Evolutionary conservation across 2,113 vertebrate species (phyloP), one percentile per base, ranked within the genome.

Genomic region (Morphnarchus princeps): DNA sequence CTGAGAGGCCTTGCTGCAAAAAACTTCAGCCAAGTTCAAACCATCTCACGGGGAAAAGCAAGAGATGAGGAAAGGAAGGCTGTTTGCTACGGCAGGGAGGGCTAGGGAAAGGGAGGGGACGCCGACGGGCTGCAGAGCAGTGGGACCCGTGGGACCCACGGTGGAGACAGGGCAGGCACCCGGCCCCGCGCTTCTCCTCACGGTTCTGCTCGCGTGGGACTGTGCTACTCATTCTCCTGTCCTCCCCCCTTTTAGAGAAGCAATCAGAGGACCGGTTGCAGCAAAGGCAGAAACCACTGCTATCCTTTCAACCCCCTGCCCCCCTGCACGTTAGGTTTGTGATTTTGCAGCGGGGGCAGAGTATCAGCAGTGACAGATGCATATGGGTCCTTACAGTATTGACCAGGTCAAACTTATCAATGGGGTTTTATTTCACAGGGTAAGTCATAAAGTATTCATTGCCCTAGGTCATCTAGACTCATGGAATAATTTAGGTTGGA

Each of bases 321-420:
- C 89, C 89, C 90, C 82, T 52, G 36, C 74, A 82, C 82, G 0
- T 62, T 36, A 57, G 92, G 78, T 61, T 88, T 91, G 90, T 97
- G 96, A 96, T 96, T 93, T 92, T 93, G 87, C 54, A 49, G 40
- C 2, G 3, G 90, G 79, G 84, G 84, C 87, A 97, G 62, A 74
- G 38, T 95, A 95, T 95, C 95, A 95, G 58, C 91, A 96, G 78
- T 96, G 96, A 97, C 87, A 95, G 92, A 58, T 82, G 58, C 91
- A 82, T 61, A 71, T 7, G 32, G 58, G 81, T 85, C 78, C 89
- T 87, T 54, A 29, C 38, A 59, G 95, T 89, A 93, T 85, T 95
- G 96, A 96, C 97, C 96, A 95, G 96, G 96, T 97, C 95, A 97
- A 97, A 97, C 93, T 97, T 97, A 97, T 97, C 95, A 94, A 89